A percentile compares a stretch with the other conserved stretches of the same genome.
Evolutionary conservation across 2,888 invertebrate genomes (phyloP).

Genomic region (Agonum fuliginosum): DNA sequence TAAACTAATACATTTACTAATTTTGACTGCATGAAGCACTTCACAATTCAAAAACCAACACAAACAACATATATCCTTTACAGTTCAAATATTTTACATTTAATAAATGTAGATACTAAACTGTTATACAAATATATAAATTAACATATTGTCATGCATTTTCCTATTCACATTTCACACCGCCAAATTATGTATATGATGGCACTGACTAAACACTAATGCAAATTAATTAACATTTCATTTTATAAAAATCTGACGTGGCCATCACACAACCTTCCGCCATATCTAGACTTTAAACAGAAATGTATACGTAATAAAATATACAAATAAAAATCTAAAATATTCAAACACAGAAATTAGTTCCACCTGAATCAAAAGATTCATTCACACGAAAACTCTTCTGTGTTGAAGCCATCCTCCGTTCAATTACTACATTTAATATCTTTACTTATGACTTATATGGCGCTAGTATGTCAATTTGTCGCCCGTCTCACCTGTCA

Average conservation of each 20-base stretch:
- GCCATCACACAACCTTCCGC: too few species aligned
- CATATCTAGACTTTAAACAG: too few species aligned
- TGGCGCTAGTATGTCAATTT: too few species aligned
- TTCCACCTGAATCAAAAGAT: too few species aligned
- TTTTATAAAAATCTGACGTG: background rate
- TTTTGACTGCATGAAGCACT: conserved; percentile 40
- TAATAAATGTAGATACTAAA: conserved; percentile 29
- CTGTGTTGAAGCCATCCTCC: too few species aligned
- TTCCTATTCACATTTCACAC: conserved; percentile 21
- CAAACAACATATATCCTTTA: conserved; percentile 40
- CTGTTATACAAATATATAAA: conserved; percentile 32
- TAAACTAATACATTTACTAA: conserved; percentile 40
- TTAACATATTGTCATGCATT: conserved; percentile 35
- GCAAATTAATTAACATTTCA: conserved; percentile 33
- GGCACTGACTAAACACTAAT: conserved; percentile 11
- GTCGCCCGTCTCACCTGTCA: too few species aligned
- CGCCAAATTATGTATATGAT: conserved; percentile 18
- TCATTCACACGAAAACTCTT: too few species aligned
- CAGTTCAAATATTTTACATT: conserved; percentile 45
- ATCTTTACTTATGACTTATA: too few species aligned
- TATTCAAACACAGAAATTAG: too few species aligned
- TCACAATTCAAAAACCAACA: conserved; percentile 39
- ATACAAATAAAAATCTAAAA: too few species aligned
- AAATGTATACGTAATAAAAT: too few species aligned
- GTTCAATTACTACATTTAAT: too few species aligned